A percentile compares a stretch with the other conserved stretches of the same genome.
phyloP scores from a whole-genome alignment of 2,113 vertebrate species.

The Proterorhinus semilunaris region DNA sequence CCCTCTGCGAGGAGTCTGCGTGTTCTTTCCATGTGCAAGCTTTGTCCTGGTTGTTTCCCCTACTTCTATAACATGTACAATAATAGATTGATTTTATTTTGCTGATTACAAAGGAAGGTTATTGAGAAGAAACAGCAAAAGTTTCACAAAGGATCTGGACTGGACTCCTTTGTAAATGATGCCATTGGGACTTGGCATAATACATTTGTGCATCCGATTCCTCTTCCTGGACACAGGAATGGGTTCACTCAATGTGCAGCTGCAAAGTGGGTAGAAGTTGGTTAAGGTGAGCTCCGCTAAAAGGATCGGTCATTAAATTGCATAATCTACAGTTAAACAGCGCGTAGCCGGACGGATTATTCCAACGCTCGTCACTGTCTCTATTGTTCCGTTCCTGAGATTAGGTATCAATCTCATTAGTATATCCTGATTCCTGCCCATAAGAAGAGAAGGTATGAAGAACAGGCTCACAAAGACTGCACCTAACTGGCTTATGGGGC shows the following conservation, averaged over 20 bases:
- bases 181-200: too few species aligned
- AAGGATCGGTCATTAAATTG: constrained; percentile 28
- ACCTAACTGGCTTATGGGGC: constrained; percentile 52
- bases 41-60: too few species aligned
- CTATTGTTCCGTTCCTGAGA: constrained; percentile 44
- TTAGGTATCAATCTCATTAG: constrained; percentile 57
- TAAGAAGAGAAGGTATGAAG: constrained; percentile 18
- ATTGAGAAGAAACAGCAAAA: too few species aligned
- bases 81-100: too few species aligned
- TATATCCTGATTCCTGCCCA: constrained; percentile 6
- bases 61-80: too few species aligned
- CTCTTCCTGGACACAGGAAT: not conserved
- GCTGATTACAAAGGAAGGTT: too few species aligned
- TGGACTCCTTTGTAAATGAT: too few species aligned
- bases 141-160: too few species aligned
- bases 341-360: constrained; percentile 33
- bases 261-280: constrained; percentile 20
- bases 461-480: constrained; percentile 24
- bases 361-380: constrained; percentile 16
- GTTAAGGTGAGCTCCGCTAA: constrained; percentile 14
- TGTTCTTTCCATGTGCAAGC: too few species aligned
- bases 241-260: constrained; percentile 10
- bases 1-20: too few species aligned
- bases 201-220: too few species aligned
- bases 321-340: constrained; percentile 30